A percentile compares a stretch with the other conserved stretches of the same genome.
phyloP scores from a whole-genome alignment of 2,113 vertebrate genomes.

The Sus scrofa region DNA sequence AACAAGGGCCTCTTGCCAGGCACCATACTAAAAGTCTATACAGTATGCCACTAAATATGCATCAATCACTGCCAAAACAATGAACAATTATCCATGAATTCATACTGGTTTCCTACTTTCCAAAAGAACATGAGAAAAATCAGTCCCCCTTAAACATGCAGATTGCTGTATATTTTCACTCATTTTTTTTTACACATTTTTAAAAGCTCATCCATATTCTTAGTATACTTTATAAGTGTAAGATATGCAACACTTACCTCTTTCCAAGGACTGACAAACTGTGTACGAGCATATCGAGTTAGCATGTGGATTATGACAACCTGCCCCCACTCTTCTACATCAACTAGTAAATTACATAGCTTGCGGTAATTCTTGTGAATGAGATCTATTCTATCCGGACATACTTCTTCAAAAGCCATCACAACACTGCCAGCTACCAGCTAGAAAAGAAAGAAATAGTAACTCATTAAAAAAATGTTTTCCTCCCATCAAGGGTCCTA shows the following conservation, averaged over 20 bases:
- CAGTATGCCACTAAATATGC: background rate
- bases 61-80: background rate
- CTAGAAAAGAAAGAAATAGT: conserved; percentile 88
- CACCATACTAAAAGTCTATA: background rate
- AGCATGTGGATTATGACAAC: conserved; percentile 99
- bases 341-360: conserved; percentile 97
- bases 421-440: conserved; percentile 98
- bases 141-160: background rate
- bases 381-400: conserved; percentile 98
- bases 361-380: conserved; percentile 99
- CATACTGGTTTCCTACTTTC: background rate
- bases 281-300: conserved; percentile 96
- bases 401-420: conserved; percentile 99
- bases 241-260: conserved; percentile 90
- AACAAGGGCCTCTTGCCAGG: background rate
- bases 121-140: conserved; percentile 47
- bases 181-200: background rate
- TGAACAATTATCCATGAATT: background rate
- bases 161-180: background rate
- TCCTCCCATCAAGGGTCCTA: background rate
- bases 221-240: background rate
- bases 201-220: background rate
- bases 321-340: conserved; percentile 99
- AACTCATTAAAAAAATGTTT: conserved; percentile 71
- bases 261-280: conserved; percentile 96